Conservation (phyloP, 2,888 invertebrate genomes). For the Netelia melanura region DNA sequence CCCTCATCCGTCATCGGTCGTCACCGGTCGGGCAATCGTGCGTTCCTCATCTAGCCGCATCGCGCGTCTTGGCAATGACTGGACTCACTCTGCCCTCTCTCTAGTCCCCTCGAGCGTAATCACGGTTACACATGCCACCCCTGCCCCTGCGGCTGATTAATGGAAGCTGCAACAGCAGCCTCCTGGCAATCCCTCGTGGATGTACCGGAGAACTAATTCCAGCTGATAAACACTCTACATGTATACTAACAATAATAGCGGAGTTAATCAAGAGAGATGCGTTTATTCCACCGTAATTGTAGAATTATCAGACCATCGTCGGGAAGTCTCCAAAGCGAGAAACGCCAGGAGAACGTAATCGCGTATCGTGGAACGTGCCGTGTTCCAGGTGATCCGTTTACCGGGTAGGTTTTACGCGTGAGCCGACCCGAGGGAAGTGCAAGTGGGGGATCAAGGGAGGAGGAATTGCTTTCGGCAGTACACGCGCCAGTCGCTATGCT, state of each 20-base stretch:
- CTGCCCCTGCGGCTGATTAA: slow-evolving; percentile 78
- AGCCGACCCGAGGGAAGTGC: no score
- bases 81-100: slow-evolving; percentile 13
- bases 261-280: neutral
- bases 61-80: slow-evolving; percentile 10
- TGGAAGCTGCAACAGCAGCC: slow-evolving; percentile 70
- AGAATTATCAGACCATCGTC: neutral
- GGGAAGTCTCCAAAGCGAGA: neutral
- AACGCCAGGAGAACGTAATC: neutral
- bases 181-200: slow-evolving; percentile 33
- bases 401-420: neutral
- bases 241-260: neutral
- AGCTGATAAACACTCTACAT: no score
- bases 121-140: slow-evolving; percentile 65
- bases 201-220: slow-evolving; percentile 24
- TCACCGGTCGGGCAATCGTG: slow-evolving; percentile 73
- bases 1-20: slow-evolving; percentile 78
- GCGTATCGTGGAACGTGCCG: neutral
- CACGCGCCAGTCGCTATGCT: slow-evolving; percentile 37
- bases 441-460: slow-evolving; percentile 16
- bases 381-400: neutral
- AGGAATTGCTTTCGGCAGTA: slow-evolving; percentile 26
- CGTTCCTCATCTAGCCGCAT: slow-evolving; percentile 52
- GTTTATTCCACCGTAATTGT: neutral
- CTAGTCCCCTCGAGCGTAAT: slow-evolving; percentile 72